phyloP scores from a whole-genome alignment of 2,888 invertebrate species.

The Linyphia triangularis region DNA sequence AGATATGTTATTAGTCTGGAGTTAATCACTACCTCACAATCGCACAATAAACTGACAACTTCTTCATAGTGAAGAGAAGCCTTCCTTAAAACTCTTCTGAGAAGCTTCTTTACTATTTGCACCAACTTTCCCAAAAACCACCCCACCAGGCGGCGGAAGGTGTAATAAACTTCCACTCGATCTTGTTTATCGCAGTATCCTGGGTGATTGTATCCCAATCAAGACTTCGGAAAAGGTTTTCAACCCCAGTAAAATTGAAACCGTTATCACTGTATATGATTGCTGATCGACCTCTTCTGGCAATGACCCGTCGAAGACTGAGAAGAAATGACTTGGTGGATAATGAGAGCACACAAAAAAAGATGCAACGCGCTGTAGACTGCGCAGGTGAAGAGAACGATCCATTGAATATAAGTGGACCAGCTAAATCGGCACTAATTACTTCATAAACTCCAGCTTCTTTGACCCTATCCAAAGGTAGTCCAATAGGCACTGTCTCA shows the following conservation, averaged over 20 bases:
- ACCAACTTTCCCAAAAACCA: background rate
- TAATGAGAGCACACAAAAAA: background rate
- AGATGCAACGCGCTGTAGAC: background rate
- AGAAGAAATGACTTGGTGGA: background rate
- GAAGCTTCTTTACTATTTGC: background rate
- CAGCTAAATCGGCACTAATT: background rate
- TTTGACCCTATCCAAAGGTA: background rate
- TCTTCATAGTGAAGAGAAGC: background rate
- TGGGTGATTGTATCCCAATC: background rate
- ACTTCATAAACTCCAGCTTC: background rate
- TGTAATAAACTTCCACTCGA: no score
- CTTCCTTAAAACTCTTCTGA: background rate
- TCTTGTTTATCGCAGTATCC: no score
- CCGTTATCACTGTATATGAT: no score
- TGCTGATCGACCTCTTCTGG: background rate
- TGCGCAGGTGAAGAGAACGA: conserved; percentile 5
- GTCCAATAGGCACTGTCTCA: background rate
- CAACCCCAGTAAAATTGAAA: background rate
- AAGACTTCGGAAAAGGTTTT: background rate
- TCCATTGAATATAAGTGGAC: background rate
- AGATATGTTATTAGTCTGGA: no score
- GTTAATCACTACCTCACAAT: background rate
- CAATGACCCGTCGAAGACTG: background rate
- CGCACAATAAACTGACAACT: background rate
- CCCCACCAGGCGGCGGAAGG: no score